Percentiles rank a stretch among this genome's conserved stretches.
Evolutionary conservation across 2,797 vertebrate species (phyloP).

Genomic region (Peromyscus nudipes): DNA sequence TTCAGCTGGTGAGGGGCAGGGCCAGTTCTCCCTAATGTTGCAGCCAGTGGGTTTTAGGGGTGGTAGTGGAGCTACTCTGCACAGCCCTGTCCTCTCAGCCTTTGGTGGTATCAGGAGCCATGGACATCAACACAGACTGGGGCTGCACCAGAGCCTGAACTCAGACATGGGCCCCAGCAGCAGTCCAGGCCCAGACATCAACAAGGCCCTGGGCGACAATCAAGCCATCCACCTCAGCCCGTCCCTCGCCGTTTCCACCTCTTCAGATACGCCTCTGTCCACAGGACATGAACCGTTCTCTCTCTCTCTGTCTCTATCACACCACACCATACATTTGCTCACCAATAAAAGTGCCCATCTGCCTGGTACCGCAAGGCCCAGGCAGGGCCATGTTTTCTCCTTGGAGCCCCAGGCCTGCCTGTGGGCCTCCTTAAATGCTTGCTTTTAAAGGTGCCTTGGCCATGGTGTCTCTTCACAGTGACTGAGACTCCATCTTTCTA

Average conservation of each 20-base stretch:
- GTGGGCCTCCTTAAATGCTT: neutral
- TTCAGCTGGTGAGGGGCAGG: neutral
- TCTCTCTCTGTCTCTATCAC: neutral
- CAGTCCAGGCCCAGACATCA: neutral
- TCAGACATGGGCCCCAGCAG: neutral
- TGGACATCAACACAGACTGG: neutral
- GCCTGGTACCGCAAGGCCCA: neutral
- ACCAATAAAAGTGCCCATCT: neutral
- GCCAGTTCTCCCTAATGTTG: neutral
- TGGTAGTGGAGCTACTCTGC: neutral
- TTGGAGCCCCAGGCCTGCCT: neutral
- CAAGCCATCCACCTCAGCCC: too few species aligned
- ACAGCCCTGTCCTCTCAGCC: neutral
- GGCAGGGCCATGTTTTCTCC: too few species aligned
- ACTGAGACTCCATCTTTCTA: neutral
- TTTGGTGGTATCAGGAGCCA: neutral
- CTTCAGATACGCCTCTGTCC: too few species aligned
- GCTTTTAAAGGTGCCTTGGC: neutral
- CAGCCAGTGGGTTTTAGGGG: neutral
- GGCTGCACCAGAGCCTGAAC: neutral
- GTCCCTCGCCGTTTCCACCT: too few species aligned
- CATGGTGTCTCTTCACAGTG: neutral
- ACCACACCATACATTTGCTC: neutral
- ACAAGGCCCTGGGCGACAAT: too few species aligned
- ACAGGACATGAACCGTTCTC: neutral